Evolutionary conservation across 2,797 vertebrate species (phyloP).

Genomic region (Siniperca scherzeri): DNA sequence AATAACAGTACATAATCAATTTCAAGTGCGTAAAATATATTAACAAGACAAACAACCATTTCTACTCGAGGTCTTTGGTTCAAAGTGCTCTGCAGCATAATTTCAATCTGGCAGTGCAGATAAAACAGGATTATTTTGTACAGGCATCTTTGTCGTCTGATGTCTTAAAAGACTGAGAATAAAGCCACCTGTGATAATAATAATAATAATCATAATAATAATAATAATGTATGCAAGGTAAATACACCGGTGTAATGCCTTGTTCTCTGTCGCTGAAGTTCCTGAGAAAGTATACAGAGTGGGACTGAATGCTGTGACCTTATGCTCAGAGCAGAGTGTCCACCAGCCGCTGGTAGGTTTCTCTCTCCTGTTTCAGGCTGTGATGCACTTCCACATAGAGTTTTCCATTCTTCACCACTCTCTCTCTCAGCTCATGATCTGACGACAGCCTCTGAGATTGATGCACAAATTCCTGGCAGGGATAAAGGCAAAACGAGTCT

Average conservation of each 20-base stretch:
- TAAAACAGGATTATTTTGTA: conserved; percentile 40
- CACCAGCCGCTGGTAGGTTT: conserved; percentile 89
- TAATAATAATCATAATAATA: conserved; percentile 10
- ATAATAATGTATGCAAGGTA: background rate
- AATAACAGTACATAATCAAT: conserved; percentile 38
- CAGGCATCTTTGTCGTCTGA: background rate
- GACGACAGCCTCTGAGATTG: conserved; percentile 89
- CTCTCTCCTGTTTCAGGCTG: conserved; percentile 85
- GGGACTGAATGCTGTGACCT: background rate
- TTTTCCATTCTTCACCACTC: conserved; percentile 86
- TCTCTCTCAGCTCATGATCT: conserved; percentile 83
- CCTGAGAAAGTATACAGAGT: conserved; percentile 56
- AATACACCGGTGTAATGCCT: background rate
- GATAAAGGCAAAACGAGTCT: conserved; percentile 62
- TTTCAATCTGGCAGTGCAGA: conserved; percentile 37
- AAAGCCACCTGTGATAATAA: conserved; percentile 20
- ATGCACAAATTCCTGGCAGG: conserved; percentile 91
- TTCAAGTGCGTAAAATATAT: conserved; percentile 47
- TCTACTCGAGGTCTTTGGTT: conserved; percentile 40
- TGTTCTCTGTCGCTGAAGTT: conserved; percentile 27
- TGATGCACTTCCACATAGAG: conserved; percentile 86
- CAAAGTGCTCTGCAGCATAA: conserved; percentile 49
- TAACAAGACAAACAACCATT: conserved; percentile 22
- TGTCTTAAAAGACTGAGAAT: conserved; percentile 9
- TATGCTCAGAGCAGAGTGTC: conserved; percentile 70